Conservation (phyloP, 2,888 invertebrate genomes). For the Drosophila greeni region DNA sequence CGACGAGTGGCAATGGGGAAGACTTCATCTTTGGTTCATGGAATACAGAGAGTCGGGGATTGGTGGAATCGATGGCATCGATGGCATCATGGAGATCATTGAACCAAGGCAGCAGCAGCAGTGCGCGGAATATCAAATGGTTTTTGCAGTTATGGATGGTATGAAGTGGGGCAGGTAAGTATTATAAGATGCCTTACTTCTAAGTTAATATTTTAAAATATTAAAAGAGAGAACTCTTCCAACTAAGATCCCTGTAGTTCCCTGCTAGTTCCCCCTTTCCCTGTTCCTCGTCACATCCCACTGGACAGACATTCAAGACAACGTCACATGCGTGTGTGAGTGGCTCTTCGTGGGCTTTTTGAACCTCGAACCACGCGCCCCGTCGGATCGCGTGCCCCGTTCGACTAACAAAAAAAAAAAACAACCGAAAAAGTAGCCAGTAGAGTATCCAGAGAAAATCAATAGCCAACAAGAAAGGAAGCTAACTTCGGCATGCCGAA, state of each 20-base stretch:
- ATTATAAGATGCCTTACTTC: background rate
- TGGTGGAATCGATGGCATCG: conserved; percentile 29
- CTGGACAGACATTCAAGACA: conserved; percentile 39
- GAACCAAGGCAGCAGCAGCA: conserved; percentile 10
- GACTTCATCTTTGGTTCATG: conserved; percentile 34
- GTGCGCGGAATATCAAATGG: conserved; percentile 11
- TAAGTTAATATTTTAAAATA: too few species aligned
- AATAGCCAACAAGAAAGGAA: conserved; percentile 60
- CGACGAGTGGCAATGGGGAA: conserved; percentile 1
- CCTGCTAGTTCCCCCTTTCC: background rate
- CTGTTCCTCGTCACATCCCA: conserved; percentile 27
- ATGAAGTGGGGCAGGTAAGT: background rate
- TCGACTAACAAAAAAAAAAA: background rate
- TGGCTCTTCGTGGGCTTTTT: conserved; percentile 15
- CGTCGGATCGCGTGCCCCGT: conserved; percentile 58
- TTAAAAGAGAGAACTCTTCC: background rate
- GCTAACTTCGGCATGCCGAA: too few species aligned
- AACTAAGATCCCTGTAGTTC: background rate
- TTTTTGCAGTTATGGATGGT: background rate
- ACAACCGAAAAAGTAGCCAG: conserved; percentile 8
- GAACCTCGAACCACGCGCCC: conserved; percentile 17
- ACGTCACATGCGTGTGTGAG: conserved; percentile 57
- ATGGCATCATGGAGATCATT: background rate
- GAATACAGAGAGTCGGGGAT: conserved; percentile 7
- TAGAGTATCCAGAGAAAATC: conserved; percentile 45